Evolutionary conservation across 64 coral and sea anemone genomes (phyloP), one percentile per base, ranked within the genome.

Genomic region (Anthopleura sola): DNA sequence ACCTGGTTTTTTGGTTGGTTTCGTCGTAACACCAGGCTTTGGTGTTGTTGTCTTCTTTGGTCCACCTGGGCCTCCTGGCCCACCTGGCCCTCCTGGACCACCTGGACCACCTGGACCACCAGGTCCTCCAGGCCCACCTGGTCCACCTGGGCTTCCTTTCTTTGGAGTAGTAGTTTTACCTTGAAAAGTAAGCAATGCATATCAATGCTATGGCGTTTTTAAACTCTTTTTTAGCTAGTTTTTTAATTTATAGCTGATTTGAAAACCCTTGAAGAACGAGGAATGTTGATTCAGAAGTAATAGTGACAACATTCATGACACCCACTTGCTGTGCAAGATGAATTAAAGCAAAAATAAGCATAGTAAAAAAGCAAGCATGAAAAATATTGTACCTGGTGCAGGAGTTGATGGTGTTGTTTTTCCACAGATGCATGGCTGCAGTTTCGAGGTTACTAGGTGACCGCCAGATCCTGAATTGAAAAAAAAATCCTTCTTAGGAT

Each of bases 51-150:
- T 49, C 33, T 49, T 82, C n/a, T 18, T 36, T 74, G 44, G 78
- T 57, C 28, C 66, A 0, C 66, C 66, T 71, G 66, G 66, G 12
- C 66, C 66, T 15, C 66, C 66, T 33, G 66, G 94, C n/a, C 90
- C 90, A 17, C 87, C 94, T n/a, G 90, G 94, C 26, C 90, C 94
- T 37, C 90, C 90, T 24, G 94, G 94, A 37, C 94, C 94, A 12
- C 94, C 91, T 12, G 93, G 93, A 49, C 90, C 90, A 49, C 87
- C 87, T 29, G 93, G 89, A 11, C 93, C 93, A 31, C 90, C 90
- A 21, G 93, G 93, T 3, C 93, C 93, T 17, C 90, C 93, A 5
- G 93, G 90, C 28, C 83, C 83, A 55, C 90, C 90, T 76, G 93
- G 90, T 47, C 20, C 60, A 1, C 84, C 84, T 38, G 90, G 90